These are phyloP conservation scores for Cordylochernes scorpioides DNA, from an alignment of 2,888 invertebrate species.

Conservation along the genomic window DNA sequence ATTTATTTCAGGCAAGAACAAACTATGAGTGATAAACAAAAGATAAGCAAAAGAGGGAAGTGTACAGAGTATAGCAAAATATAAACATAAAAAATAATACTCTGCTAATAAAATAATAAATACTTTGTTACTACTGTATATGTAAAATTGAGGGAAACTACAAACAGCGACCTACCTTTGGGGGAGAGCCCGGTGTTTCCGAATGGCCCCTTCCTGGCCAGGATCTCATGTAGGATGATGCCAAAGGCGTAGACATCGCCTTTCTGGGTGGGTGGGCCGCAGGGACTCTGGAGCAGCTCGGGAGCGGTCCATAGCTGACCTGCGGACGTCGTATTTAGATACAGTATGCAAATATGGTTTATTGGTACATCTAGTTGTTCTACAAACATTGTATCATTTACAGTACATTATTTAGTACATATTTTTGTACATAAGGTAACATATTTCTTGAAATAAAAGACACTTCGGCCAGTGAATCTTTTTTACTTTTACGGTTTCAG, in stretches of 20 bases:
- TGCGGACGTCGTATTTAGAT: slow-evolving; percentile 19
- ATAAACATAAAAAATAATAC: no score
- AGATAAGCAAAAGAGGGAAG: no score
- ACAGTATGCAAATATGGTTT: not conserved
- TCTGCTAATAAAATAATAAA: no score
- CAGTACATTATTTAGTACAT: not conserved
- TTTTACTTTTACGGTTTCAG: no score
- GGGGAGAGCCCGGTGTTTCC: slow-evolving; percentile 48
- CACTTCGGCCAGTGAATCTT: no score
- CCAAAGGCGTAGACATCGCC: slow-evolving; percentile 90
- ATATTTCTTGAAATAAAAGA: no score
- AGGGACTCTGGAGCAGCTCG: slow-evolving; percentile 47
- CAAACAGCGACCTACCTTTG: slow-evolving; percentile 28
- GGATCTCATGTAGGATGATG: slow-evolving; percentile 75
- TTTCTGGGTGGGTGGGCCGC: slow-evolving; percentile 42
- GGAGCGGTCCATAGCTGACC: slow-evolving; percentile 90
- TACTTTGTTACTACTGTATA: no score
- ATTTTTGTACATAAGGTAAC: not conserved
- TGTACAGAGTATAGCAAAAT: no score
- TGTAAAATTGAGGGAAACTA: not conserved
- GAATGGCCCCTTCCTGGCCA: slow-evolving; percentile 68
- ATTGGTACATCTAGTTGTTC: not conserved
- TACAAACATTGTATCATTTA: not conserved
- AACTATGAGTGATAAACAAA: no score
- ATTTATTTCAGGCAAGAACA: no score